Evolutionary conservation across 2,113 vertebrate species (phyloP).

Genomic region (Tragelaphus scriptus): DNA sequence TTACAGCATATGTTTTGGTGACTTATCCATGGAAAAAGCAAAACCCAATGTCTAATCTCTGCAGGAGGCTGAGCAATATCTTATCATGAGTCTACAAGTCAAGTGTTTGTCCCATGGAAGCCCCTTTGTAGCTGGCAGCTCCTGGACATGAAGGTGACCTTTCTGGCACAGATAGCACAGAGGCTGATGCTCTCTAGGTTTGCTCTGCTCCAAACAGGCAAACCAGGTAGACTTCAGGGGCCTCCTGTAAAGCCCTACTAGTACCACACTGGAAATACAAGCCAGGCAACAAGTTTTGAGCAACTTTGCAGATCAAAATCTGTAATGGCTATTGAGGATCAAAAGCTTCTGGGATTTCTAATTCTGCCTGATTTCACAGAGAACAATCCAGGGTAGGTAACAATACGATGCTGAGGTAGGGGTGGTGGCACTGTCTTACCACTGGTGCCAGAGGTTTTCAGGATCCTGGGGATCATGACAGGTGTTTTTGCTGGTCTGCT

Average conservation of each 20-base stretch:
- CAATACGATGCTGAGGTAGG: not conserved
- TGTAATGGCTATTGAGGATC: not conserved
- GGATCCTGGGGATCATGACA: not conserved
- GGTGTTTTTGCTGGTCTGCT: not conserved
- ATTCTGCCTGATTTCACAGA: not conserved
- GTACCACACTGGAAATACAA: not conserved
- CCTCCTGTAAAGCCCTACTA: not conserved
- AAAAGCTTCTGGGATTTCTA: not conserved
- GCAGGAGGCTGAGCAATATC: not conserved
- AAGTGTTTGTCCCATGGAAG: not conserved
- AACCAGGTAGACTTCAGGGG: not conserved
- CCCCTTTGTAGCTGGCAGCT: not conserved
- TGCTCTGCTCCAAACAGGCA: not conserved
- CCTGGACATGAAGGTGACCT: not conserved
- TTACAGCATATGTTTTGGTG: not conserved
- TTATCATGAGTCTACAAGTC: no score
- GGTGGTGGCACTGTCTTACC: not conserved
- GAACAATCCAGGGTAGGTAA: not conserved
- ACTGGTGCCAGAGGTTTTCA: not conserved
- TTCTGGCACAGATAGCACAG: not conserved
- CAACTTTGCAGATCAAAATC: not conserved
- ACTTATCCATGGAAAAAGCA: not conserved
- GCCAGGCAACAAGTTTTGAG: not conserved
- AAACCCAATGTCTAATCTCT: not conserved
- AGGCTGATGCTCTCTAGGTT: no score